A percentile compares a stretch with the other conserved stretches of the same genome.
Evolutionary conservation across 2,113 vertebrate species (phyloP).

Genomic region (Ellobius talpinus): DNA sequence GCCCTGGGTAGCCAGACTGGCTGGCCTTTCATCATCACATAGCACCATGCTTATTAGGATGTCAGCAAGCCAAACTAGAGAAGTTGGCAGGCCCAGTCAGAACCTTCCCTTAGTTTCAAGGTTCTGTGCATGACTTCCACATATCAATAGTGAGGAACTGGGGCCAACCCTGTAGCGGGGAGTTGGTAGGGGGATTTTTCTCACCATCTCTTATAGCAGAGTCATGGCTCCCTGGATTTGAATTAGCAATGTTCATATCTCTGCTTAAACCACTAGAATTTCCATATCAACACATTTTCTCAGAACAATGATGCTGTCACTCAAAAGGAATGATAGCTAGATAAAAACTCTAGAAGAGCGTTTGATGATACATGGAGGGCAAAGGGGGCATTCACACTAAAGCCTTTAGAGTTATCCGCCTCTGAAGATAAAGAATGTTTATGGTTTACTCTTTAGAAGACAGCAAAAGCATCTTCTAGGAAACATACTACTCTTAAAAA

Average conservation of each 20-base stretch:
- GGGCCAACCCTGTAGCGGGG: background rate
- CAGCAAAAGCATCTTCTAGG: background rate
- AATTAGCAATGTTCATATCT: background rate
- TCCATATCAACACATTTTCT: background rate
- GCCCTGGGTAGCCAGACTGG: rapidly evolving
- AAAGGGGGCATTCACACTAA: rapidly evolving
- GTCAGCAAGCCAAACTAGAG: background rate
- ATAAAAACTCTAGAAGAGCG: background rate
- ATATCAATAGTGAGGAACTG: too few relatives aligned
- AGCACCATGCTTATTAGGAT: background rate
- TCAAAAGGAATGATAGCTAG: background rate
- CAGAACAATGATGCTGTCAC: background rate
- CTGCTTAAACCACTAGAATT: background rate
- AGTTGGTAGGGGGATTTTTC: background rate
- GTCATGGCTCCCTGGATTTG: background rate
- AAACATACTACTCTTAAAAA: background rate
- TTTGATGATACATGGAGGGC: background rate
- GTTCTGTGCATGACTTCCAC: background rate
- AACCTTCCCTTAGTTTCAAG: background rate
- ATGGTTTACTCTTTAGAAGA: background rate
- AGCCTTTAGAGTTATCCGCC: background rate
- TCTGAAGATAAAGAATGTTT: background rate
- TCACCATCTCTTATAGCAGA: background rate
- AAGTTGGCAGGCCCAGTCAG: background rate
- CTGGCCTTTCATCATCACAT: background rate